Evolutionary conservation across 2,888 invertebrate species (phyloP).

Genomic region (Hololepta plana): DNA sequence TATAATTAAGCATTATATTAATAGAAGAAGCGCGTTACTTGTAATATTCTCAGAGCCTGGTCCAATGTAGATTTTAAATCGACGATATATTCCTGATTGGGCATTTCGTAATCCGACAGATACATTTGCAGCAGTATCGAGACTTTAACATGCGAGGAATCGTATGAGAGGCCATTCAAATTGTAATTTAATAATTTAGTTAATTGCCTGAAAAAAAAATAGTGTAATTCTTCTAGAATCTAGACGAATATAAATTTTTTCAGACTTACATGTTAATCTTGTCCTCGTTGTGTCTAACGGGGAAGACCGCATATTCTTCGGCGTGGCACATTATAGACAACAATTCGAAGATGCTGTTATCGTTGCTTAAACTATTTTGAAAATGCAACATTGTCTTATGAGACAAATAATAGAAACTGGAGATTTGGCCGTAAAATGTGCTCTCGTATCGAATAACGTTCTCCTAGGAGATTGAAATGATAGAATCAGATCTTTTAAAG

Average conservation of each 20-base stretch:
- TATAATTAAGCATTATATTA: slow-evolving; percentile 4
- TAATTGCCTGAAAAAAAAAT: slow-evolving; percentile 45
- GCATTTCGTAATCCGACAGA: slow-evolving; percentile 63
- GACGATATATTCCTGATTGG: slow-evolving; percentile 86
- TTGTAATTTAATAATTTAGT: slow-evolving; percentile 55
- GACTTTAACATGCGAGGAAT: slow-evolving; percentile 89
- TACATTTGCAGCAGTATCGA: slow-evolving; percentile 88
- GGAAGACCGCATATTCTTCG: slow-evolving; percentile 82
- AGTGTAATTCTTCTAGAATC: slow-evolving; percentile 6
- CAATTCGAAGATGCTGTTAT: slow-evolving; percentile 50
- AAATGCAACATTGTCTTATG: slow-evolving; percentile 83
- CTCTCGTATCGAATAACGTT: slow-evolving; percentile 26
- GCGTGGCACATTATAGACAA: slow-evolving; percentile 65
- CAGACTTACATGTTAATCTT: slow-evolving; percentile 60
- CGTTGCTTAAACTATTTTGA: slow-evolving; percentile 41
- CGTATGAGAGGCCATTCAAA: slow-evolving; percentile 53
- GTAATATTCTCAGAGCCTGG: slow-evolving; percentile 85
- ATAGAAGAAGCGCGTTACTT: slow-evolving; percentile 33
- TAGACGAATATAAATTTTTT: slow-evolving; percentile 1
- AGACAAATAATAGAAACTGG: slow-evolving; percentile 92
- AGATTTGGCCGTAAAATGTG: slow-evolving; percentile 81
- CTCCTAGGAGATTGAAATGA: slow-evolving; percentile 7
- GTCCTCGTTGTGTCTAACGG: slow-evolving; percentile 97
- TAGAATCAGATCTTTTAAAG: neutral
- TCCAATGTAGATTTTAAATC: slow-evolving; percentile 95